phyloP scores from a whole-genome alignment of 2,113 vertebrate genomes.

The Scalopus aquaticus region DNA sequence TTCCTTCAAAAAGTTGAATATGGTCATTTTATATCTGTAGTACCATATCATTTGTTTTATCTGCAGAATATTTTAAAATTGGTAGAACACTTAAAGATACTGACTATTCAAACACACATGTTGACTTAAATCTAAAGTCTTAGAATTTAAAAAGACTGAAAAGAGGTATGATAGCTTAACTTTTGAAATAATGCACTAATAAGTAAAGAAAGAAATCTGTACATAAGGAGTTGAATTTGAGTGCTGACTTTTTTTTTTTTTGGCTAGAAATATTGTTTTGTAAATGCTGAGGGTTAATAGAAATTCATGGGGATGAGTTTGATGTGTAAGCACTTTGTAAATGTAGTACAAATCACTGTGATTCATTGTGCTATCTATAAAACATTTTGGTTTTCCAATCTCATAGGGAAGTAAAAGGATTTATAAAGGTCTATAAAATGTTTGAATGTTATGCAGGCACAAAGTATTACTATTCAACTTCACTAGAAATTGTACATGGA shows the following conservation, averaged over 20 bases:
- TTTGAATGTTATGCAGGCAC: constrained; percentile 13
- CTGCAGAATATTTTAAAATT: background rate
- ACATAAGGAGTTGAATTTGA: background rate
- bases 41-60: background rate
- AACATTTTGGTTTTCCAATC: constrained; percentile 62
- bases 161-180: background rate
- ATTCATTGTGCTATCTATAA: constrained; percentile 65
- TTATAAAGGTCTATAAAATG: constrained; percentile 60
- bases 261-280: constrained; percentile 23
- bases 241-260: constrained; percentile 1
- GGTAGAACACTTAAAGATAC: background rate
- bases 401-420: constrained; percentile 53
- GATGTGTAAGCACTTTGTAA: constrained; percentile 62
- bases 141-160: background rate
- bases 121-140: background rate
- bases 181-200: background rate
- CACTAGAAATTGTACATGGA: background rate
- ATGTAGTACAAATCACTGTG: constrained; percentile 43
- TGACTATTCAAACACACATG: background rate
- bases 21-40: background rate
- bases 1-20: background rate
- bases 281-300: constrained; percentile 24
- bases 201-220: background rate
- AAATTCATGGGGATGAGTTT: constrained; percentile 33
- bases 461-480: constrained; percentile 34